Percentiles rank a stretch among this genome's conserved stretches.
Conservation (phyloP, 1,140 invertebrate genomes). For the Aphaenogaster rudis region DNA sequence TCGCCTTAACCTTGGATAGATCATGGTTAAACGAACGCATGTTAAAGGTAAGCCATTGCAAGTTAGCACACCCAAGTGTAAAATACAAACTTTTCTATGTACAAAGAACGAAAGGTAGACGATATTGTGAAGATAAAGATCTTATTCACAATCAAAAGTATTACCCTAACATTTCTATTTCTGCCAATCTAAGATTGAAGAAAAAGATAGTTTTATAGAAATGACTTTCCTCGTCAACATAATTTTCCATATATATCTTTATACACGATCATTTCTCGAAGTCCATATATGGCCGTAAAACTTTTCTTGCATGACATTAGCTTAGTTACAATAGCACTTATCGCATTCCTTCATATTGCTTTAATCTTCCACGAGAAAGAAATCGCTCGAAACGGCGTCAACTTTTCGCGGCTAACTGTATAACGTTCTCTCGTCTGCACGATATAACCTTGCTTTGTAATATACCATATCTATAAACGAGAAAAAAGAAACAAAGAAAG, state of each 20-base stretch:
- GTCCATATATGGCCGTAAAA: background rate
- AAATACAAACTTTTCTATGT: background rate
- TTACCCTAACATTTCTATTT: background rate
- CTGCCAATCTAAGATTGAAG: background rate
- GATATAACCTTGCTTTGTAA: background rate
- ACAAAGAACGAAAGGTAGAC: background rate
- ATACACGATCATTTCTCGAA: constrained; percentile 2
- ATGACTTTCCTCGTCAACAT: background rate
- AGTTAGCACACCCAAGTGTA: background rate
- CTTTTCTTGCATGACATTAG: constrained; percentile 1
- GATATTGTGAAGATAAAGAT: background rate
- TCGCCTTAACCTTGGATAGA: constrained; percentile 35
- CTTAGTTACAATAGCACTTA: constrained; percentile 1
- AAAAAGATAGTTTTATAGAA: background rate
- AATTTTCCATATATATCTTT: constrained; percentile 13
- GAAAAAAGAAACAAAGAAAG: constrained; percentile 3
- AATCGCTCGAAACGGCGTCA: background rate
- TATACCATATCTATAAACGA: constrained; percentile 7
- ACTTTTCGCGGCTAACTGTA: constrained; percentile 20
- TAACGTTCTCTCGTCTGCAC: background rate
- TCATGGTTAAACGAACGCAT: constrained; percentile 14
- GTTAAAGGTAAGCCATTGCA: constrained; percentile 7
- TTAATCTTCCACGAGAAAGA: constrained; percentile 31
- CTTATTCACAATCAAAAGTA: background rate
- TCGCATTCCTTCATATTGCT: constrained; percentile 22